phyloP scores from a whole-genome alignment of 1,140 invertebrate genomes.

The Drosophila insularis region DNA sequence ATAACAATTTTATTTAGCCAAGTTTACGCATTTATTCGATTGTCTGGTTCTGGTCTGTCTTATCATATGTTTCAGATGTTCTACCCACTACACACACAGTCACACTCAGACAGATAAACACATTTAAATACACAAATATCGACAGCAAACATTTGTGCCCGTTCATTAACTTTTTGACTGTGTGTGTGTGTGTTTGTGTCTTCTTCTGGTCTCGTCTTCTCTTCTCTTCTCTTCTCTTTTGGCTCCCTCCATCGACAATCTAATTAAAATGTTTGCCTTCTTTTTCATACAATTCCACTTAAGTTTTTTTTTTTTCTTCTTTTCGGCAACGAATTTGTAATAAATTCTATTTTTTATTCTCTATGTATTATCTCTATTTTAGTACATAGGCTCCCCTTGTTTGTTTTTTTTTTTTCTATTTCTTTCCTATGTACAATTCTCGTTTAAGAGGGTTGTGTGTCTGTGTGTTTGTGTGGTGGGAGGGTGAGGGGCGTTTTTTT shows the following conservation, averaged over 20 bases:
- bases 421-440: conserved; percentile 47
- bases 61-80: conserved; percentile 70
- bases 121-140: background rate
- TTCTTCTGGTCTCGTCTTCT: conserved; percentile 2
- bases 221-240: conserved; percentile 18
- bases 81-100: conserved; percentile 1
- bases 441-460: conserved; percentile 21
- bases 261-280: conserved; percentile 63
- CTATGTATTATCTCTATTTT: conserved; percentile 43
- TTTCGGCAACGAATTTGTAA: conserved; percentile 65
- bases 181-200: conserved; percentile 23
- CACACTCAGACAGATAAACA: background rate
- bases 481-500: conserved; percentile 19
- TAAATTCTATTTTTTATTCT: conserved; percentile 62
- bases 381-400: conserved; percentile 31
- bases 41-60: background rate
- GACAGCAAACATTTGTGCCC: conserved; percentile 54
- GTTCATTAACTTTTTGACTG: conserved; percentile 52
- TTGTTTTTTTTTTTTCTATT: conserved; percentile 20
- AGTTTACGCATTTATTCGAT: background rate
- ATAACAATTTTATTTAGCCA: too few relatives aligned
- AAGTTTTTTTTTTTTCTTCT: conserved; percentile 33
- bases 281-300: conserved; percentile 61
- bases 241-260: conserved; percentile 12
- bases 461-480: too few relatives aligned